These are phyloP conservation scores for Arctopsyche grandis DNA, from an alignment of 1,140 invertebrate genomes.

Conservation along the genomic window DNA sequence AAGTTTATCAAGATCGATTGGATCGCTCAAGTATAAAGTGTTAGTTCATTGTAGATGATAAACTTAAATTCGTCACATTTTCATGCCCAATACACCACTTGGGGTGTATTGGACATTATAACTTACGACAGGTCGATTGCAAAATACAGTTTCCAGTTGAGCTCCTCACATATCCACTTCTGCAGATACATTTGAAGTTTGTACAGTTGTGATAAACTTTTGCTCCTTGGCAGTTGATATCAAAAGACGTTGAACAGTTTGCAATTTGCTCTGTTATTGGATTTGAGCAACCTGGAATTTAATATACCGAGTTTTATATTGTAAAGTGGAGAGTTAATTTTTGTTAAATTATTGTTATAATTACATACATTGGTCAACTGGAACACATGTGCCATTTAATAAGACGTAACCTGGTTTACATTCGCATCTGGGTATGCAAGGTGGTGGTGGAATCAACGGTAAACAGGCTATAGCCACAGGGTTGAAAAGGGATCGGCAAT, in stretches of 20 bases:
- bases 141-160: constrained; percentile 12
- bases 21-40: too few relatives aligned
- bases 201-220: neutral
- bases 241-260: neutral
- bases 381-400: neutral
- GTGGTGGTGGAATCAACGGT: neutral
- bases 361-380: neutral
- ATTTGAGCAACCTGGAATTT: constrained; percentile 9
- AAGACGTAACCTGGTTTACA: neutral
- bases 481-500: neutral
- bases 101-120: too few relatives aligned
- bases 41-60: too few relatives aligned
- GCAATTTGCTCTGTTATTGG: neutral
- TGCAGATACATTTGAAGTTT: constrained; percentile 33
- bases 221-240: neutral
- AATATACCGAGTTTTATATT: neutral
- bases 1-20: too few relatives aligned
- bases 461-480: neutral
- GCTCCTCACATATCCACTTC: constrained; percentile 32
- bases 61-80: too few relatives aligned
- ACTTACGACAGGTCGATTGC: neutral
- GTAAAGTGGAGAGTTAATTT: neutral
- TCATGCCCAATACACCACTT: too few relatives aligned
- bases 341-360: neutral
- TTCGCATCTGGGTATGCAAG: constrained; percentile 12